Evolutionary conservation across 1,140 invertebrate genomes (phyloP), one percentile per base, ranked within the genome.

Genomic region (Drosophila virilis): DNA sequence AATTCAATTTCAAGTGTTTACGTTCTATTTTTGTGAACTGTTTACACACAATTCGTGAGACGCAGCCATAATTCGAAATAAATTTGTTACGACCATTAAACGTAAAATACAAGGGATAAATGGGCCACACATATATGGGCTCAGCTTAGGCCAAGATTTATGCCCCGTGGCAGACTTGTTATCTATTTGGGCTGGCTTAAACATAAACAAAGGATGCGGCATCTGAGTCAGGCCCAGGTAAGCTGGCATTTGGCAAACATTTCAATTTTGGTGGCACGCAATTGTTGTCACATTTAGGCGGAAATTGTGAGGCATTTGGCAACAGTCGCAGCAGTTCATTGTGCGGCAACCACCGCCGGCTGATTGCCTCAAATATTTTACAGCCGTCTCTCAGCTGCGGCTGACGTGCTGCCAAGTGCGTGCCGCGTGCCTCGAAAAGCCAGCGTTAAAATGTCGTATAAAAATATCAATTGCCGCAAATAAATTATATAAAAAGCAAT

Each of bases 1-100:
- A 86, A 86, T 79, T 83, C 79, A 86, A 86, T 86, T 86, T 79
- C 73, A 66, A 77, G 69, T 83, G 79, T 86, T 83, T 83, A 79
- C 83, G 58, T 74, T 82, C 76, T 86, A 88, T 86, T 88, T 77
- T 55, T 55, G 54, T 42, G 2, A 28, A 40, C 10, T 45, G 51
- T 59, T 85, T 66, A 54, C 80, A 48, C 67, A 64, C n/a, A 55
- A 55, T 73, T 80, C 28, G 13, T 42, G 42, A 45, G 50, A 28
- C 35, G 32, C 69, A 46, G 74, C 62, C 4, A 75, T 88, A 73
- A 73, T 68, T 60, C 42, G 64, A 60, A 73, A 73, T 69, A 64
- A 70, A 70, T 74, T 64, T 74, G 42, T 69, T 61, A 54, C 43
- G 35, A 50, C 71, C 57, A 66, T 72, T 66, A 58, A 66, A 58